Conservation (phyloP, 2,113 vertebrate species). For the Cervus canadensis region DNA sequence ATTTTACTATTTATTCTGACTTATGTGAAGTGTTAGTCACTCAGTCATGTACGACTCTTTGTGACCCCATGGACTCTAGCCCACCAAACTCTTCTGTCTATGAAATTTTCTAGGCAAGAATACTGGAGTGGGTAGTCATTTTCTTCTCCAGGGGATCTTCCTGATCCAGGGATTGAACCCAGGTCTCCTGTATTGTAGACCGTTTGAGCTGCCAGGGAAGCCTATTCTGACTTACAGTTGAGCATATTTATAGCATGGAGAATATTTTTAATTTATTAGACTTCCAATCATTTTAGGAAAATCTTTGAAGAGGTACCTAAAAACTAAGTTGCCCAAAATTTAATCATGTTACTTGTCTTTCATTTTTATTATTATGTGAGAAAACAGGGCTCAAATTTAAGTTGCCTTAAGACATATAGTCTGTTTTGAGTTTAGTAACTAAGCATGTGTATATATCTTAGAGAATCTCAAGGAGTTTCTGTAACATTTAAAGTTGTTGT, state of each 20-base stretch:
- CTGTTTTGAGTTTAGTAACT: background rate
- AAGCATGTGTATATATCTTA: background rate
- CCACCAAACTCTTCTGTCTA: background rate
- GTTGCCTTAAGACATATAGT: background rate
- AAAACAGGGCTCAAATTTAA: background rate
- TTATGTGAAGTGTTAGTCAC: background rate
- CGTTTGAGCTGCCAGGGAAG: background rate
- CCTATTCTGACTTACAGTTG: background rate
- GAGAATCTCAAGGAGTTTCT: background rate
- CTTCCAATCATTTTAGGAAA: background rate
- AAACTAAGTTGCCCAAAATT: background rate
- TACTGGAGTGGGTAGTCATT: background rate
- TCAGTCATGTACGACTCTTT: background rate
- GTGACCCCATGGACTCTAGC: background rate
- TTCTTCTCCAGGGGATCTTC: background rate
- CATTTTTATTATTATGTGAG: background rate
- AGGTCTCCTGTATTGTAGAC: background rate
- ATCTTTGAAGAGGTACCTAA: background rate
- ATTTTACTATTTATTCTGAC: background rate
- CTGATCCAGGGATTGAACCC: background rate
- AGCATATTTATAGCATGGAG: background rate
- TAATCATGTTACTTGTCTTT: conserved; percentile 5
- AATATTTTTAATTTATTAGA: conserved; percentile 1
- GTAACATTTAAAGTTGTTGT: background rate
- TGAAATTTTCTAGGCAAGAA: background rate